Evolutionary conservation across 2,797 vertebrate genomes (phyloP), one percentile per base, ranked within the genome.

Genomic region (Ceryle rudis): DNA sequence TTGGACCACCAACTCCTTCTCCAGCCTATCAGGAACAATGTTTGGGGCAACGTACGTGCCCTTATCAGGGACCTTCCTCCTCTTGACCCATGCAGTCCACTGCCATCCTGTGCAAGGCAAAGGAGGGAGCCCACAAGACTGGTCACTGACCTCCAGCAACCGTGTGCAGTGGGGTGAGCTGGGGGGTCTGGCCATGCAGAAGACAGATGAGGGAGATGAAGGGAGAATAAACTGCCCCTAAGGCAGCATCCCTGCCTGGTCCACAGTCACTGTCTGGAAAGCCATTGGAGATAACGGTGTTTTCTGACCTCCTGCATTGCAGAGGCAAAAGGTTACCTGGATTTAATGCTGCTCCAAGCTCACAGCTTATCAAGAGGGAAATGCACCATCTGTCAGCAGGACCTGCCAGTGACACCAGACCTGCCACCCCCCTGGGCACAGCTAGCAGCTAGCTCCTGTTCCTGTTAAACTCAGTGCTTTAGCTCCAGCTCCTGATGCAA

Each of bases 251-350:
- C 21, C 62, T 79, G 51, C 73, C 58, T 2, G 1, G 7, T 14
- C 37, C 46, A 23, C 7, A 3, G 35, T 5, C 64, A 26, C 39
- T 16, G 23, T 10, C 16, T 29, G 55, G n/a, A 19, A 78, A 81
- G 60, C 21, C 16, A 35, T 1, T 5, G 22, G 37, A n/a, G 25
- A 41, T 6, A 23, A 12, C 1, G 0, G 0, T 1, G 46, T 28
- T 9, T 42, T 52, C 55, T 62, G 49, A 6, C 31, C 23, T 70
- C 41, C 65, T 33, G 47, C 29, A 35, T 2, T 23, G 21, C 67
- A 49, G 54, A 22, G 31, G 23, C 15, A 23, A 2, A n/a, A 14
- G 23, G 16, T 21, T 20, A 26, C 13, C 17, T 17, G 52, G 16
- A 31, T 35, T 74, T 7, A 23, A 51, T 20, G 49, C 51, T 82